Evolutionary conservation across 2,797 vertebrate genomes (phyloP).

Genomic region (Diglossa cyanea): DNA sequence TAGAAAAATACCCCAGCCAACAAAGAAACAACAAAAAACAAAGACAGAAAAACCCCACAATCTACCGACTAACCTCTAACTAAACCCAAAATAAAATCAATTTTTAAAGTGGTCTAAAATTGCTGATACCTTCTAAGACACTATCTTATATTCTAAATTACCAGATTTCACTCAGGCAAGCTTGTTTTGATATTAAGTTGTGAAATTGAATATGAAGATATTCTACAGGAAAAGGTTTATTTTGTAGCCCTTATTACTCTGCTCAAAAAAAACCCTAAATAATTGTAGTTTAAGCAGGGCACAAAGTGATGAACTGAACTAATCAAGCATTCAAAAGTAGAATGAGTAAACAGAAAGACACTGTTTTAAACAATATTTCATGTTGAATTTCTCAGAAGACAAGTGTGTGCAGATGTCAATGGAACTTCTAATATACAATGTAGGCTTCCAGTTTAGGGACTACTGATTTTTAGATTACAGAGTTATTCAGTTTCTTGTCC

Average conservation of each 20-base stretch:
- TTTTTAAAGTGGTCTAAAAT: background rate
- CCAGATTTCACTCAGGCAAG: background rate
- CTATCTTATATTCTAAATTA: background rate
- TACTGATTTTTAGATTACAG: background rate
- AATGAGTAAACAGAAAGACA: background rate
- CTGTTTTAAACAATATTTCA: background rate
- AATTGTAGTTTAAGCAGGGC: background rate
- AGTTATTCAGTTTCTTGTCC: background rate
- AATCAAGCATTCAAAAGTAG: background rate
- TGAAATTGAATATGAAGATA: background rate
- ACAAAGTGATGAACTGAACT: background rate
- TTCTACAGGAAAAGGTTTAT: background rate
- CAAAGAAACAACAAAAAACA: background rate
- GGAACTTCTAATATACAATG: background rate
- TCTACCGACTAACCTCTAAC: fast-evolving
- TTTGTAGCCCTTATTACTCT: background rate
- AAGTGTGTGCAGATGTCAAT: background rate
- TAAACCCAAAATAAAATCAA: background rate
- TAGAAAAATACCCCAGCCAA: background rate
- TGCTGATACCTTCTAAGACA: background rate
- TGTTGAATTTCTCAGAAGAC: background rate
- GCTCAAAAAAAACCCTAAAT: background rate
- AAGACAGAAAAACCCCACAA: too few species aligned
- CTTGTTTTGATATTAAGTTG: background rate
- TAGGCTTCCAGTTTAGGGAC: background rate